Evolutionary conservation across 2,797 vertebrate genomes (phyloP).

Genomic region (Enoplosus armatus): DNA sequence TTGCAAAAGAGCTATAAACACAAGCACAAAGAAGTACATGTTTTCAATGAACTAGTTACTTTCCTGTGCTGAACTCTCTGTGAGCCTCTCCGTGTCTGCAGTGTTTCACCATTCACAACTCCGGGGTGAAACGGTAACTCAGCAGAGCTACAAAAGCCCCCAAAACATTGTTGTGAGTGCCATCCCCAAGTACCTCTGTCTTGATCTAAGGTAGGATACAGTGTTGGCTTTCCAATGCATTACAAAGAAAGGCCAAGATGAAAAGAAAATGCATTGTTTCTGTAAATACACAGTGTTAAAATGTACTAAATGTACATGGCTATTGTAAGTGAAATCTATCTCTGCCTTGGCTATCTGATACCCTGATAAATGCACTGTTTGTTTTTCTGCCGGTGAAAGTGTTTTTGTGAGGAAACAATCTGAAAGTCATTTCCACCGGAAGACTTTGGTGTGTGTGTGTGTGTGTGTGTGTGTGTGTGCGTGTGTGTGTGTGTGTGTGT

Average conservation of each 20-base stretch:
- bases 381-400: slow-evolving; percentile 57
- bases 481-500: not conserved
- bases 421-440: slow-evolving; percentile 74
- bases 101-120: slow-evolving; percentile 31
- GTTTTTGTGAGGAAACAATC: slow-evolving; percentile 67
- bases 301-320: slow-evolving; percentile 46
- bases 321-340: slow-evolving; percentile 65
- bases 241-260: not conserved
- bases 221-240: not conserved
- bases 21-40: not conserved
- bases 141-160: slow-evolving; percentile 18
- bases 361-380: slow-evolving; percentile 68
- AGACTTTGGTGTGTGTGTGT: slow-evolving; percentile 36
- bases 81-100: not conserved
- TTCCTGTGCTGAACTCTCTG: slow-evolving; percentile 13
- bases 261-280: slow-evolving; percentile 31
- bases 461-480: slow-evolving; percentile 27
- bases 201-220: slow-evolving; percentile 22
- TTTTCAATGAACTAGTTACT: slow-evolving; percentile 4
- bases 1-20: not conserved
- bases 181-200: slow-evolving; percentile 7
- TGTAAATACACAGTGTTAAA: slow-evolving; percentile 55
- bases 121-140: not conserved
- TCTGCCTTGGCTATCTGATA: slow-evolving; percentile 63
- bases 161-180: slow-evolving; percentile 1